Conservation (phyloP, 2,113 vertebrate genomes). For the Emydura subglobosa region DNA sequence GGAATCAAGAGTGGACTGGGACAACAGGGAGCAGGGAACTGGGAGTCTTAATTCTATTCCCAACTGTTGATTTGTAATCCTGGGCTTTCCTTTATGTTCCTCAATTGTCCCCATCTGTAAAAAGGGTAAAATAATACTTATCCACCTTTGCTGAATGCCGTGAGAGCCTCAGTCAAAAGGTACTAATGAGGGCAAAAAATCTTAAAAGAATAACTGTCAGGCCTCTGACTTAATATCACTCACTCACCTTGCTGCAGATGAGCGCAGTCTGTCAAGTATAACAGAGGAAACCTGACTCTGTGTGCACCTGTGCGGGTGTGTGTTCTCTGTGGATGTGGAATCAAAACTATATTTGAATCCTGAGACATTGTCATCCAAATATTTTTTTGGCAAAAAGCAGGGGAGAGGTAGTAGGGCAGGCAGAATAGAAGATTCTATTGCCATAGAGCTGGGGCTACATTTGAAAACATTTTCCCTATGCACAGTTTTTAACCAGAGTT, state of each 20-base stretch:
- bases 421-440: constrained; percentile 24
- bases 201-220: neutral
- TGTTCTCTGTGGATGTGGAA: neutral
- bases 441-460: constrained; percentile 21
- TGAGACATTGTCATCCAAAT: neutral
- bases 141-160: neutral
- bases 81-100: neutral
- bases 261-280: neutral
- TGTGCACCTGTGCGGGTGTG: neutral
- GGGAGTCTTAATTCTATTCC: neutral
- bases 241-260: neutral
- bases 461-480: constrained; percentile 53
- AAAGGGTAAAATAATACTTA: neutral
- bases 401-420: neutral
- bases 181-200: neutral
- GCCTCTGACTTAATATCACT: neutral
- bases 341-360: neutral
- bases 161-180: neutral
- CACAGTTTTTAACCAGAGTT: constrained; percentile 39
- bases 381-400: neutral
- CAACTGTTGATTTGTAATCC: neutral
- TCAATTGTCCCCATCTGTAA: neutral
- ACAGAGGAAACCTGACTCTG: neutral
- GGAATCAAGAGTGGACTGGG: neutral
- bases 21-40: too few species aligned